Evolutionary conservation across 2,888 invertebrate species (phyloP).

Genomic region (Chalcosyrphus nemorum): DNA sequence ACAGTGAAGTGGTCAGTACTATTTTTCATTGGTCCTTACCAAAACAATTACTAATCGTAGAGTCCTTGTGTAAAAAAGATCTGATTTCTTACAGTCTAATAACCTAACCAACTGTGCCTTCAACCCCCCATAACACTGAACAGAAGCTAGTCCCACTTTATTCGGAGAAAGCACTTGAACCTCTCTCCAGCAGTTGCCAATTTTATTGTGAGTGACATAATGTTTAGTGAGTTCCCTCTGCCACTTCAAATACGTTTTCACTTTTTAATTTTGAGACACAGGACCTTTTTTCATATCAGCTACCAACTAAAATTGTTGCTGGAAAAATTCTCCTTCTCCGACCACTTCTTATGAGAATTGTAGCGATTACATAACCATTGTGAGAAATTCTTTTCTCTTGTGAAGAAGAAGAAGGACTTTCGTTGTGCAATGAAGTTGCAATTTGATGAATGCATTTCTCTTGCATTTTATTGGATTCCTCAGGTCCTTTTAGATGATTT

Average conservation of each 20-base stretch:
- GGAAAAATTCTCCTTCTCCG: not conserved
- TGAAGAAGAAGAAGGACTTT: not conserved
- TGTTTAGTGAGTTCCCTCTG: not conserved
- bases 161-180: no score
- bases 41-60: no score
- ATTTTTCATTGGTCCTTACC: no score
- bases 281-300: not conserved
- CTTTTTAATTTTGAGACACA: not conserved
- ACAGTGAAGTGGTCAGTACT: no score
- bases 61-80: no score
- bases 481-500: not conserved
- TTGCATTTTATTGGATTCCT: not conserved
- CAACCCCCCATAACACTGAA: no score
- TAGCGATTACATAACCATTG: not conserved
- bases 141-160: no score
- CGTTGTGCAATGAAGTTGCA: not conserved
- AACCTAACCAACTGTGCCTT: no score
- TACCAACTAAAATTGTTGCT: not conserved
- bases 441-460: not conserved
- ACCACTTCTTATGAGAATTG: not conserved
- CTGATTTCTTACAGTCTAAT: no score
- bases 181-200: not conserved
- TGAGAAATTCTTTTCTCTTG: not conserved
- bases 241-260: not conserved
- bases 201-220: not conserved